Percentiles rank a stretch among this genome's conserved stretches.
These are phyloP conservation scores for Ammodytes marinus DNA, from an alignment of 2,113 vertebrate species.

Conservation along the genomic window DNA sequence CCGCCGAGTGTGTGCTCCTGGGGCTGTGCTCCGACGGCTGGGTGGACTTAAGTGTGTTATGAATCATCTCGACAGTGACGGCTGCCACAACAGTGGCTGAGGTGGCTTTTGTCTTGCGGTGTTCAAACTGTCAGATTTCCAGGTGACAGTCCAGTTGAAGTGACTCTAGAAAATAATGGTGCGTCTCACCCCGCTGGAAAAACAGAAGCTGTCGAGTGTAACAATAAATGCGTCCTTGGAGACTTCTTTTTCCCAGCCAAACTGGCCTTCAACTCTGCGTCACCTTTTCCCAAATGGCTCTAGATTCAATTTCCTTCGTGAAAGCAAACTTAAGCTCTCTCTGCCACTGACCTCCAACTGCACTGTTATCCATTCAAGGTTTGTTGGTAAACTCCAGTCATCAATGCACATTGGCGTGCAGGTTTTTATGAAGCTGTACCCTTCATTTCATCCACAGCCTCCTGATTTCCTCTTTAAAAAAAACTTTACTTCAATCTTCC, in stretches of 20 bases:
- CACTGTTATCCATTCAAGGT: conserved; percentile 42
- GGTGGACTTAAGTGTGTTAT: conserved; percentile 77
- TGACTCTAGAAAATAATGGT: not conserved
- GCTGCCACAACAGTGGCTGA: not conserved
- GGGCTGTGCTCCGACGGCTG: conserved; percentile 65
- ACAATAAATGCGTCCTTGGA: conserved; percentile 32
- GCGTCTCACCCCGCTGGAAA: conserved; percentile 20
- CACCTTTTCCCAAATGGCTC: conserved; percentile 16
- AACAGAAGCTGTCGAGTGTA: conserved; percentile 2
- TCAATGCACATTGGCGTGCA: conserved; percentile 13
- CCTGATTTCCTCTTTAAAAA: conserved; percentile 10
- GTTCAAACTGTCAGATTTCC: conserved; percentile 3
- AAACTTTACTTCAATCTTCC: conserved; percentile 15
- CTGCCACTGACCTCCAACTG: conserved; percentile 48
- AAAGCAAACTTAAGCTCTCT: conserved; percentile 5
- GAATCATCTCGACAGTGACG: conserved; percentile 70
- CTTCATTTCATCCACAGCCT: conserved; percentile 25
- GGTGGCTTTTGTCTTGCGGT: not conserved
- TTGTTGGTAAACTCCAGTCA: conserved; percentile 34
- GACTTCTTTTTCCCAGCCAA: conserved; percentile 20
- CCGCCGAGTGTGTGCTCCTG: conserved; percentile 70
- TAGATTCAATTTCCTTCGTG: conserved; percentile 25
- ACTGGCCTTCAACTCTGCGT: conserved; percentile 1
- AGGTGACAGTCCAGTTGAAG: conserved; percentile 32
- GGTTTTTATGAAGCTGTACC: conserved; percentile 8